Percentiles rank a stretch among this genome's conserved stretches.
Conservation (phyloP, 1,140 invertebrate genomes). For the Anadara kagoshimensis region DNA sequence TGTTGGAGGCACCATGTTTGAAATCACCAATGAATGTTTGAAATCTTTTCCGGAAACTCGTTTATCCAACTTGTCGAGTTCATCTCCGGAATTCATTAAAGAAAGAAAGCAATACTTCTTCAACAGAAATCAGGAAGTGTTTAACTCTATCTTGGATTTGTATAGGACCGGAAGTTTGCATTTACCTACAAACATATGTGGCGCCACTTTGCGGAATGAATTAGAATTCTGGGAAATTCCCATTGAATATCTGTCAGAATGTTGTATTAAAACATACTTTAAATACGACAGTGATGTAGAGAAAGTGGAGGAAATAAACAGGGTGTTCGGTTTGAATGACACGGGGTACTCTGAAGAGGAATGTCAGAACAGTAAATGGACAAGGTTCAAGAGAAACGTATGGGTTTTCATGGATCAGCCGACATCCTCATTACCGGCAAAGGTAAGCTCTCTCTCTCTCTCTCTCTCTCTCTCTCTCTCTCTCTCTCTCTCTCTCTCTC, state of each 20-base stretch:
- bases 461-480: no score
- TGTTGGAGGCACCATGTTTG: constrained; percentile 10
- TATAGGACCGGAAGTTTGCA: not conserved
- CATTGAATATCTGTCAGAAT: not conserved
- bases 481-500: no score
- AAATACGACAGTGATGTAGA: not conserved
- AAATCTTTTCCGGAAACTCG: not conserved
- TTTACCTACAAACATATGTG: constrained; percentile 2
- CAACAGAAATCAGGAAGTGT: constrained; percentile 9
- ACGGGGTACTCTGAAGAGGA: no score
- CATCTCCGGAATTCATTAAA: not conserved
- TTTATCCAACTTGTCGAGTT: not conserved
- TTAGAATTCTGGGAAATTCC: not conserved
- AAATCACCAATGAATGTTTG: not conserved
- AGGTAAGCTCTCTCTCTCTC: not conserved
- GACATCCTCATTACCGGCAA: not conserved
- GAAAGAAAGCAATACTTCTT: constrained; percentile 3
- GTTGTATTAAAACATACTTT: not conserved
- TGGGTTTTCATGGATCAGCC: constrained; percentile 6
- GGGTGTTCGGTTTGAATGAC: not conserved
- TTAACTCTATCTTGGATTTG: constrained; percentile 3
- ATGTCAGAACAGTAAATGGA: no score
- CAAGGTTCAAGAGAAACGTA: not conserved
- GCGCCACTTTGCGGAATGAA: not conserved
- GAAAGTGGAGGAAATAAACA: not conserved